Evolutionary conservation across 1,140 invertebrate genomes (phyloP).

Genomic region (Ctenoplectra terminalis): DNA sequence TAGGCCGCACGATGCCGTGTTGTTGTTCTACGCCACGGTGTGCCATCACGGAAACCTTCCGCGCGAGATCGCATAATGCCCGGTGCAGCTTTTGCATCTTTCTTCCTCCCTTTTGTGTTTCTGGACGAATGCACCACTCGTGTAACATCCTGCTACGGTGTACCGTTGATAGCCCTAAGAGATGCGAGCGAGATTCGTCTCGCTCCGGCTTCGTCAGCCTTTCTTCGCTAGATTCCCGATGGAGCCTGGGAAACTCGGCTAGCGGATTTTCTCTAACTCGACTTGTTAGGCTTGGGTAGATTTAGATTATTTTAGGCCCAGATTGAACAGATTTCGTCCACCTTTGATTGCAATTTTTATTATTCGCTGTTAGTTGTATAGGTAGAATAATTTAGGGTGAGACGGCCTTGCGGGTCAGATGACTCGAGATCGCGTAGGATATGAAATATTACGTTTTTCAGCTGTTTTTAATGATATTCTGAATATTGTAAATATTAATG

Average conservation of each 20-base stretch:
- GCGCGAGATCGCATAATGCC: conserved; percentile 61
- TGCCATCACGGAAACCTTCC: conserved; percentile 67
- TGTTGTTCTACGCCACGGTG: conserved; percentile 40
- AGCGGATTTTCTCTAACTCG: background rate
- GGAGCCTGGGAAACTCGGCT: conserved; percentile 19
- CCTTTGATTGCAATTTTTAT: too few species aligned
- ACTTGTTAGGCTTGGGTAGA: background rate
- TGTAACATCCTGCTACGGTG: conserved; percentile 63
- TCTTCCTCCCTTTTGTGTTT: conserved; percentile 20
- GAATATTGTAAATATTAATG: too few species aligned
- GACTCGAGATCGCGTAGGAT: too few species aligned
- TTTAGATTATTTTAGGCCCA: too few species aligned
- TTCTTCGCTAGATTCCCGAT: background rate
- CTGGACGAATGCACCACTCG: conserved; percentile 44
- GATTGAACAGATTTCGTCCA: too few species aligned
- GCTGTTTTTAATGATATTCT: too few species aligned
- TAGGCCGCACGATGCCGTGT: conserved; percentile 53
- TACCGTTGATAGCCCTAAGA: conserved; percentile 66
- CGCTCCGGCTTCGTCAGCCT: conserved; percentile 42
- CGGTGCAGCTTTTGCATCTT: conserved; percentile 27
- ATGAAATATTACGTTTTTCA: too few species aligned
- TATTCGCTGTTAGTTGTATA: too few species aligned
- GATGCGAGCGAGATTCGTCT: conserved; percentile 57
- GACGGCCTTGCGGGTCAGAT: too few species aligned
- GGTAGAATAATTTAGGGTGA: too few species aligned